Base-by-base conservation (phyloP, 2,888 invertebrate species). In the Tholera decimalis region DNA sequence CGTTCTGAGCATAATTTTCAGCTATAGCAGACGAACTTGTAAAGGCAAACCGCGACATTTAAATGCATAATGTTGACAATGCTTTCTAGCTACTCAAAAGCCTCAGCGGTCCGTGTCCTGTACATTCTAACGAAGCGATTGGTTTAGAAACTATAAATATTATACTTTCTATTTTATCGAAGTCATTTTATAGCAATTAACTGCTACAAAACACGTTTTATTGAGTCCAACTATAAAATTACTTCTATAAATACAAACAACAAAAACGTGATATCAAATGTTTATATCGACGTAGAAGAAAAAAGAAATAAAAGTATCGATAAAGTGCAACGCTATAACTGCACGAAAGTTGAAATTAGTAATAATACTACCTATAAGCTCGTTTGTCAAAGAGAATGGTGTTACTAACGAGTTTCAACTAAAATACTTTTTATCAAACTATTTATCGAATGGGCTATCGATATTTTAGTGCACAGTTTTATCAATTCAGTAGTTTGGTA, bases 161-260 rank as follows among this genome's bases (percentile, higher is more conserved):
- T 49, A 43, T 30, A 3, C 39, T 47, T 33, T 44, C 4, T 44
- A 37, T 43, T 71, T 71, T 39, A 63, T 56, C 26, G 9, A 61
- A 76, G 46, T 55, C 22, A 30, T 57, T 62, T 30, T 33, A 49
- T 28, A 49, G 51, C 9, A 35, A 55, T 51, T 49, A 41, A 50
- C 20, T 57, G 56, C 56, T 62, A 43, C n/a, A 39, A 41, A 71
- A 76, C 71, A 76, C 37, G 20, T 53, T 56, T 53, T 50, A 61
- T 62, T 43, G 20, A 22, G n/a, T 41, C 46, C 26, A n/a, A 24
- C 26, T 43, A 56, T 56, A 41, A 43, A 66, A 58, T 37, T 18
- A 69, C 28, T 49, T 56, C 35, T 33, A 58, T 62, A 56, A 67
- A 59, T 51, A 33, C n/a, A 61, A 59, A 59, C 20, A 24, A 72